phyloP scores from a whole-genome alignment of 2,797 vertebrate genomes.

The Atherinosoma microstoma region DNA sequence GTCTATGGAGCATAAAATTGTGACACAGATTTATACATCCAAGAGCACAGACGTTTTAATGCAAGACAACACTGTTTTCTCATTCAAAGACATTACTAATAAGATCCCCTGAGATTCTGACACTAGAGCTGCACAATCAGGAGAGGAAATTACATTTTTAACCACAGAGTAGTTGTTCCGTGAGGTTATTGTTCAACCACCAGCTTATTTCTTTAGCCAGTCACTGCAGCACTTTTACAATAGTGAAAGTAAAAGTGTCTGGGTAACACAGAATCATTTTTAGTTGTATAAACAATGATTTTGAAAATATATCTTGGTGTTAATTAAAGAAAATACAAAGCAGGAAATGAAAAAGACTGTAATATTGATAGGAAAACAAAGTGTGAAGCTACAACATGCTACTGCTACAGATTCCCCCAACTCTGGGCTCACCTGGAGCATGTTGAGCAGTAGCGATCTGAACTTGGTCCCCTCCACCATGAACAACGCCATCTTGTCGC shows the following conservation, averaged over 20 bases:
- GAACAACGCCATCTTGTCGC: constrained; percentile 97
- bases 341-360: too few species aligned
- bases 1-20: neutral
- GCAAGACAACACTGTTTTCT: neutral
- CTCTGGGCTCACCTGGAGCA: constrained; percentile 89
- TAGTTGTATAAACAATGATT: too few species aligned
- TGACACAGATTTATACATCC: constrained; percentile 13
- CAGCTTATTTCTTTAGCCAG: constrained; percentile 10
- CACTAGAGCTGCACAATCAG: neutral
- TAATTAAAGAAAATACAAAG: too few species aligned
- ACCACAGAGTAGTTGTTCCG: neutral
- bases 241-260: neutral
- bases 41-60: neutral
- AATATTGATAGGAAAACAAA: neutral
- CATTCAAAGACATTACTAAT: constrained; percentile 6
- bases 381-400: neutral
- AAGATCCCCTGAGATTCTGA: constrained; percentile 13
- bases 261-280: neutral
- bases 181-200: constrained; percentile 9
- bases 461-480: constrained; percentile 99
- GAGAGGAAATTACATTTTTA: constrained; percentile 2
- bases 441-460: constrained; percentile 95
- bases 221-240: neutral
- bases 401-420: neutral
- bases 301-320: too few species aligned